Evolutionary conservation across 2,113 vertebrate genomes (phyloP).

Genomic region (Ploceus nigricollis): DNA sequence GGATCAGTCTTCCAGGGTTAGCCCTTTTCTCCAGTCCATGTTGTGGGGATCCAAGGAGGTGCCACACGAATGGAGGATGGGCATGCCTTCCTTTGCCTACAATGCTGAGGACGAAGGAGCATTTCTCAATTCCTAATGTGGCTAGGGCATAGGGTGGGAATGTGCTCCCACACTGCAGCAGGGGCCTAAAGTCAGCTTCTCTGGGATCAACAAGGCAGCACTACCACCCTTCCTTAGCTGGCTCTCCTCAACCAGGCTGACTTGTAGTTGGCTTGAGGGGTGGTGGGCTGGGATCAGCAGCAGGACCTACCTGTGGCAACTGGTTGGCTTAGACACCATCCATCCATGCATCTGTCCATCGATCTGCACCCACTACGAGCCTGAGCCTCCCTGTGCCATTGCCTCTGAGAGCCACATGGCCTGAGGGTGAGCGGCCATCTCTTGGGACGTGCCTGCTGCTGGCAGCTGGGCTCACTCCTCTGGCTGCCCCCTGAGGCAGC

Average conservation of each 20-base stretch:
- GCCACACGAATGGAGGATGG: not conserved
- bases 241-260: not conserved
- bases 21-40: not conserved
- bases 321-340: no score
- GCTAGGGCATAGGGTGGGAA: fast-evolving
- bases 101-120: not conserved
- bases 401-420: not conserved
- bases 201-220: fast-evolving
- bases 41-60: not conserved
- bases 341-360: not conserved
- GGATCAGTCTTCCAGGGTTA: fast-evolving
- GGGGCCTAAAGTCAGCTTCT: no score
- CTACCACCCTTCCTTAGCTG: not conserved
- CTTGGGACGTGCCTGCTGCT: not conserved
- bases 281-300: fast-evolving
- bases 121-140: not conserved
- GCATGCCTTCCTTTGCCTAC: not conserved
- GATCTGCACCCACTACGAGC: fast-evolving
- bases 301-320: not conserved
- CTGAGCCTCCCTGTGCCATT: fast-evolving
- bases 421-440: fast-evolving
- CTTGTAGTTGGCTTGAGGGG: fast-evolving
- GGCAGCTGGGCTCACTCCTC: not conserved
- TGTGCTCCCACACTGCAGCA: no score
- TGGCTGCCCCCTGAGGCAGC: not conserved